Percentiles rank a stretch among this genome's conserved stretches.
phyloP scores from a whole-genome alignment of 1,140 invertebrate species.

The Drosophila pachea region DNA sequence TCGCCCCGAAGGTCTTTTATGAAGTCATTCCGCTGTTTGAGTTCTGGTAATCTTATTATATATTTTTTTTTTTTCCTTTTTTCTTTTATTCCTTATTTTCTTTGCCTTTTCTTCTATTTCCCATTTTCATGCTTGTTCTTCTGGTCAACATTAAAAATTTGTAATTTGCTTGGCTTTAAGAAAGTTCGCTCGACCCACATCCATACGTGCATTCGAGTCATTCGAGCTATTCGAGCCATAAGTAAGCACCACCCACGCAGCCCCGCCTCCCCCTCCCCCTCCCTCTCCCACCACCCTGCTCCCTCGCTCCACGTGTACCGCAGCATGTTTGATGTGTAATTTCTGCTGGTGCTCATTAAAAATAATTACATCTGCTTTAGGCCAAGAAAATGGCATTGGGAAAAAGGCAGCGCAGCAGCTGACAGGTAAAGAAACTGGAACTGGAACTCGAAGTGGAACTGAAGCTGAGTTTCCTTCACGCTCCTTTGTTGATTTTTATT shows the following conservation, averaged over 20 bases:
- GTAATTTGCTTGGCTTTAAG: slow-evolving; percentile 42
- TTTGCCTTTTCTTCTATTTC: too few species aligned
- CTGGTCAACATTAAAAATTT: slow-evolving; percentile 35
- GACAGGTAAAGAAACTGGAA: slow-evolving; percentile 60
- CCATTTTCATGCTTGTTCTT: slow-evolving; percentile 21
- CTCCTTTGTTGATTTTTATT: slow-evolving; percentile 3
- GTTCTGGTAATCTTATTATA: neutral
- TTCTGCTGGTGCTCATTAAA: slow-evolving; percentile 74
- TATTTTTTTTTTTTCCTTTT: too few species aligned
- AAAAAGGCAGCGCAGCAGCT: slow-evolving; percentile 56
- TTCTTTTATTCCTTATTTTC: too few species aligned
- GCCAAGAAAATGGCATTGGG: slow-evolving; percentile 55
- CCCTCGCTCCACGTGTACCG: neutral
- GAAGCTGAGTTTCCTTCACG: slow-evolving; percentile 14
- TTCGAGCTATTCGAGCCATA: slow-evolving; percentile 25
- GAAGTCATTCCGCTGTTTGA: slow-evolving; percentile 57
- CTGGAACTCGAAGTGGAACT: neutral
- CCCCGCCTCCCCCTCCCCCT: neutral
- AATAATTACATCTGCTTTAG: slow-evolving; percentile 75
- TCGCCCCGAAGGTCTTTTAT: slow-evolving; percentile 28
- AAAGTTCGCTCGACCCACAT: slow-evolving; percentile 22
- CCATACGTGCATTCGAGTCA: slow-evolving; percentile 43
- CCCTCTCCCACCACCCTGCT: slow-evolving; percentile 9
- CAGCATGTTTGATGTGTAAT: slow-evolving; percentile 71
- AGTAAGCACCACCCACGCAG: slow-evolving; percentile 27